Conservation (phyloP, 2,888 invertebrate genomes). For the Coleophora flavipennella region DNA sequence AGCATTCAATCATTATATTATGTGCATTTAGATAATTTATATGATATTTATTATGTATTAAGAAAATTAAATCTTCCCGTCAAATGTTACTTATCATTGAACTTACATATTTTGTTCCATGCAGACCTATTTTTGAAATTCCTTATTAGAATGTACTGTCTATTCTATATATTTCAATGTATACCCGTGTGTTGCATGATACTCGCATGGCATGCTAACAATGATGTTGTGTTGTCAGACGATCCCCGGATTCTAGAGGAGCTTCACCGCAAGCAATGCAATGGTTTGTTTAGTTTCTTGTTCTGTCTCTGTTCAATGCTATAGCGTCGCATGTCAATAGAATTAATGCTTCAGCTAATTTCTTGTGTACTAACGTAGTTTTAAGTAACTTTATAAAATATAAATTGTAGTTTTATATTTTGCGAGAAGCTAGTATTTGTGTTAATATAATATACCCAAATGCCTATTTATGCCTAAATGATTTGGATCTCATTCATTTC, state of each 20-base stretch:
- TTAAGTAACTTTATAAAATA: neutral
- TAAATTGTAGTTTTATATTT: too few relatives aligned
- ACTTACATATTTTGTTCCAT: neutral
- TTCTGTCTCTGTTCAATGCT: constrained; percentile 19
- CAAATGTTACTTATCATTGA: too few relatives aligned
- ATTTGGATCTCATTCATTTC: too few relatives aligned
- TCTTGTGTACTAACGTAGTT: constrained; percentile 2
- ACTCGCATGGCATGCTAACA: constrained; percentile 68
- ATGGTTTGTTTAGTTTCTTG: constrained; percentile 65
- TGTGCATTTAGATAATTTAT: too few relatives aligned
- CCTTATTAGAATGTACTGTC: neutral
- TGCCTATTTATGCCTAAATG: too few relatives aligned
- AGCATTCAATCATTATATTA: too few relatives aligned
- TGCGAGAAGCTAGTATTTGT: too few relatives aligned
- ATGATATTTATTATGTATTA: neutral
- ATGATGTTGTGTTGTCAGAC: constrained; percentile 63
- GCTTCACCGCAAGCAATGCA: constrained; percentile 44
- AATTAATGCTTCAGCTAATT: constrained; percentile 25
- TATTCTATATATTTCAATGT: neutral
- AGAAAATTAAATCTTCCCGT: too few relatives aligned
- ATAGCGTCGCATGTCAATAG: constrained; percentile 30
- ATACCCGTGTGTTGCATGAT: constrained; percentile 54
- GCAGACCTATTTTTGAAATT: neutral
- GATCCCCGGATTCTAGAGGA: constrained; percentile 69
- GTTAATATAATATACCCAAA: too few relatives aligned